These are phyloP conservation scores for Donacobius atricapilla DNA, from an alignment of 2,113 vertebrate genomes.

Conservation along the genomic window DNA sequence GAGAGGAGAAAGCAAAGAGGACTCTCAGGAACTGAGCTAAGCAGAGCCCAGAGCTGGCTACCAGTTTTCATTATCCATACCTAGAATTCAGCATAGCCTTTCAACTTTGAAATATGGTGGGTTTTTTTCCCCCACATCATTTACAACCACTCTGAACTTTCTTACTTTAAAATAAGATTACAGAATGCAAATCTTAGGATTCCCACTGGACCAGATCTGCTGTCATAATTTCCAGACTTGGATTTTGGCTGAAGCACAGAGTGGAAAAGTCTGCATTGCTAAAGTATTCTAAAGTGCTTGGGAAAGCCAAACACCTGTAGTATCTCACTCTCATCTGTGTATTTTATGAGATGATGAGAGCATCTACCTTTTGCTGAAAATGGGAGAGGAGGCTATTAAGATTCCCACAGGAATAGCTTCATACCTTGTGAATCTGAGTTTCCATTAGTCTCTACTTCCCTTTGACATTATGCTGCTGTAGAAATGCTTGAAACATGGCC, in stretches of 20 bases:
- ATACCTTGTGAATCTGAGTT: not conserved
- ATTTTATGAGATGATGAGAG: conserved; percentile 16
- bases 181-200: not conserved
- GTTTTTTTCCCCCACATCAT: not conserved
- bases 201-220: not conserved
- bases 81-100: not conserved
- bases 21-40: not conserved
- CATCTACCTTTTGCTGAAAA: not conserved
- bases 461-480: not conserved
- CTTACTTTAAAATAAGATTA: not conserved
- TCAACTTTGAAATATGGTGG: not conserved
- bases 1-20: not conserved
- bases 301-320: conserved; percentile 2
- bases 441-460: not conserved
- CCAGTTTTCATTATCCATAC: not conserved
- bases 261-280: not conserved
- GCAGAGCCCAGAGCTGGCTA: not conserved
- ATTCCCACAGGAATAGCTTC: not conserved
- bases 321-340: not conserved
- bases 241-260: not conserved
- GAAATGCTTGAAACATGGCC: not conserved
- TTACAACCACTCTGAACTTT: not conserved
- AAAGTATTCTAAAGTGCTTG: not conserved
- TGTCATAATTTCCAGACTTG: conserved; percentile 1
- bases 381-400: not conserved